Evolutionary conservation across 2,797 vertebrate genomes (phyloP).

Genomic region (Micrastur ruficollis): DNA sequence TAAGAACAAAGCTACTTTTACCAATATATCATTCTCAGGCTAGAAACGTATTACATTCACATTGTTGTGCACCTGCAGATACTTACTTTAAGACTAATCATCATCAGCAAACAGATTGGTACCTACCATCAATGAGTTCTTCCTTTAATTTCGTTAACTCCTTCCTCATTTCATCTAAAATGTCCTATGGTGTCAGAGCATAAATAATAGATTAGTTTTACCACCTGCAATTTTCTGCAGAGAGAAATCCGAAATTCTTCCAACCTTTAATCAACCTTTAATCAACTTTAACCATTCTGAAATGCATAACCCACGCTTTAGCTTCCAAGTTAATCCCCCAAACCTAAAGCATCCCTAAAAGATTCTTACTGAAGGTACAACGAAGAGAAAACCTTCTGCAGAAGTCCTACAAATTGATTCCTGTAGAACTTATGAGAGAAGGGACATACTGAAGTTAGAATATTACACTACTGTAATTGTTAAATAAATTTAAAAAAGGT

Average conservation of each 20-base stretch:
- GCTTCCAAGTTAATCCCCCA: background rate
- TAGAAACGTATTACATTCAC: background rate
- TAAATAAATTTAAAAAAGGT: background rate
- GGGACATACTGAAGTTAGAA: background rate
- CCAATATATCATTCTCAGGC: background rate
- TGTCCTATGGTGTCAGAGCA: constrained; percentile 82
- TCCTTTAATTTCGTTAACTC: constrained; percentile 98
- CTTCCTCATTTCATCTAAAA: constrained; percentile 99
- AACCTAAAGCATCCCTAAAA: background rate
- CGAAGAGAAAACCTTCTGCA: background rate
- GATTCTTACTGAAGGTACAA: background rate
- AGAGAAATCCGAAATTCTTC: background rate
- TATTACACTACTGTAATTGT: background rate
- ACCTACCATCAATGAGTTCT: constrained; percentile 97
- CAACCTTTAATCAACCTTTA: background rate
- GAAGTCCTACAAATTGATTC: background rate
- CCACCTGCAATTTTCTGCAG: background rate
- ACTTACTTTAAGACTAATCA: background rate
- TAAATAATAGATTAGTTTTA: background rate
- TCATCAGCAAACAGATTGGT: background rate
- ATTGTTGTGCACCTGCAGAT: background rate
- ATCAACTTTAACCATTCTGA: background rate
- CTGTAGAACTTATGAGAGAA: background rate
- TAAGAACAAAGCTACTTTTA: background rate
- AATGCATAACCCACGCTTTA: background rate